Base-by-base conservation (phyloP, 2,113 vertebrate species). In the Cyprinodon brontotheroides region DNA sequence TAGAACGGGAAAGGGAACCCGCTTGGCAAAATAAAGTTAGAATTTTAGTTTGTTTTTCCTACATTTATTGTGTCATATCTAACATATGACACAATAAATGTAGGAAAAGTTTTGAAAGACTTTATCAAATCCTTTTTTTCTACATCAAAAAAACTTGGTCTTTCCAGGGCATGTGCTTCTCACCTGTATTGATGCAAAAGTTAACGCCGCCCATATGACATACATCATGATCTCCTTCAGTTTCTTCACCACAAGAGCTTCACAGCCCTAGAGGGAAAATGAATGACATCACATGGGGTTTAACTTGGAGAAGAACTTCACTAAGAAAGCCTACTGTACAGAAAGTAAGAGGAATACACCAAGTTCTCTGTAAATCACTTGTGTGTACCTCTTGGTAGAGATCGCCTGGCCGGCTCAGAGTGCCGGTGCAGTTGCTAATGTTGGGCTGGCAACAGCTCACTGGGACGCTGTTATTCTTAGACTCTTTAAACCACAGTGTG, bases 201-300 rank as follows among this genome's bases (percentile, higher is more conserved):
- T 97, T 87, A 99, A 84, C 0, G 97, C 97, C 45, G 97, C 96
- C 96, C 96, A 98, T 89, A 99, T 98, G 70, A 99, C 97, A 37
- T 97, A 98, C 97, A 99, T 99, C 97, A 99, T 97, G 72, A 99
- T 99, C 86, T 99, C 96, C 70, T 99, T 97, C 48, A 99, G 93
- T 78, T 97, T 99, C 93, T 98, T 98, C 86, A 99, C 98, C 78
- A 99, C 97, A 20, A 99, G 92, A 84, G 95, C 98, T 86, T 99
- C 95, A 87, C 97, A 99, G 0, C 98, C 98, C 98, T 99, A 29
- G 17, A 10, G 68, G 3, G 80, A 76, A 74, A 82, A 68, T 70
- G 65, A 61, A 68, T 17, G 0, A 20, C 4, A 62, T 48, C 22
- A 50, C 43, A 17, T 22, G 36, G 36, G 0, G 11, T 64, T 70